Conservation (phyloP, 2,888 invertebrate genomes). For the Graphium colonna region DNA sequence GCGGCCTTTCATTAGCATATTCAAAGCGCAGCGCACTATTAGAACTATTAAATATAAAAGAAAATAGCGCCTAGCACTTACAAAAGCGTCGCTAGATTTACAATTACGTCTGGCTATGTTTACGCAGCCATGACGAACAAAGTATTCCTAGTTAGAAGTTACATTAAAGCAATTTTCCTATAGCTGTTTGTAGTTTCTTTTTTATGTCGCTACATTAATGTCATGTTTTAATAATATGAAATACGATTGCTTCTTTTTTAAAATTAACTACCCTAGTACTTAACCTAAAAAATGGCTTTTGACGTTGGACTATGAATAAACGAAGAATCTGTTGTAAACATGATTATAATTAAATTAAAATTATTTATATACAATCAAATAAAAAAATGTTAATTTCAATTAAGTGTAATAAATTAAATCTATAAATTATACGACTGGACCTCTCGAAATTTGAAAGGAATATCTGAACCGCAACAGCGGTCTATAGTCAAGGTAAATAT, state of each 20-base stretch:
- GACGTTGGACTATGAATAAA: too few relatives aligned
- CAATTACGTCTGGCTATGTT: background rate
- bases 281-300: too few relatives aligned
- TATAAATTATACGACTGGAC: background rate
- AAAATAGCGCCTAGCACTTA: constrained; percentile 11
- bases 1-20: constrained; percentile 22
- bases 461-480: background rate
- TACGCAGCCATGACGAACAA: constrained; percentile 8
- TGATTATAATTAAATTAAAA: too few relatives aligned
- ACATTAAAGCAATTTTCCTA: constrained; percentile 8
- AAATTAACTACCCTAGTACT: too few relatives aligned
- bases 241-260: too few relatives aligned
- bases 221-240: too few relatives aligned
- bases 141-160: constrained; percentile 9
- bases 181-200: background rate
- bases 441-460: background rate
- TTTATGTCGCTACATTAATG: background rate
- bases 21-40: constrained; percentile 13
- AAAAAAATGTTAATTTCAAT: too few relatives aligned
- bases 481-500: background rate
- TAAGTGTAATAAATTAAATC: too few relatives aligned
- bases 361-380: too few relatives aligned
- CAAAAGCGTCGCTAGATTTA: constrained; percentile 2
- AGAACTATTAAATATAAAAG: constrained; percentile 13
- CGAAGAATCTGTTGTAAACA: too few relatives aligned